A percentile compares a stretch with the other conserved stretches of the same genome.
Evolutionary conservation across 2,113 vertebrate species (phyloP).

Genomic region (Electrona antarctica): DNA sequence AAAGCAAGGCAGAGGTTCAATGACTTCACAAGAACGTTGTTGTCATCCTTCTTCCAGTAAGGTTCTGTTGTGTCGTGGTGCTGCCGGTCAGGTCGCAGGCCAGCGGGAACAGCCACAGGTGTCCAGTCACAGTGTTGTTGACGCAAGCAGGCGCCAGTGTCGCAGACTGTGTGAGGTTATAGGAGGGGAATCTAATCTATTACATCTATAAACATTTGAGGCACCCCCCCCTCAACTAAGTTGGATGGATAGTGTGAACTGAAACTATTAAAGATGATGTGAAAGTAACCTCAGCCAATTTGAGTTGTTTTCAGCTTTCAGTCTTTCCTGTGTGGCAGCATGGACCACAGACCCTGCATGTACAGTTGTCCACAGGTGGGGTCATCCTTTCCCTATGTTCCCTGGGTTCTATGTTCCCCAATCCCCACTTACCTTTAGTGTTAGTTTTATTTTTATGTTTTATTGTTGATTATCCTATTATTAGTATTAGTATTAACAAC

Average conservation of each 20-base stretch:
- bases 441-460: too few relatives aligned
- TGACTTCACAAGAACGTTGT: background rate
- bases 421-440: too few relatives aligned
- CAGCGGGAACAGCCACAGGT: slow-evolving; percentile 72
- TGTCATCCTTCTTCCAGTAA: slow-evolving; percentile 23
- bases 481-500: too few relatives aligned
- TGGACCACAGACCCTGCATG: background rate
- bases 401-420: too few relatives aligned
- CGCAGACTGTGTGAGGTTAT: slow-evolving; percentile 36
- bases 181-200: background rate
- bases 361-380: too few relatives aligned
- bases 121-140: slow-evolving; percentile 54
- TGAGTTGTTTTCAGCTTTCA: background rate
- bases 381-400: too few relatives aligned
- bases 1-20: slow-evolving; percentile 40
- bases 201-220: slow-evolving; percentile 20
- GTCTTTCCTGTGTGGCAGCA: slow-evolving; percentile 12
- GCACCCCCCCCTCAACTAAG: background rate
- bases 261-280: slow-evolving; percentile 18
- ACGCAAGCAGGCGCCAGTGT: slow-evolving; percentile 37
- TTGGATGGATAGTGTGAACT: background rate
- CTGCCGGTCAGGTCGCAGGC: slow-evolving; percentile 14
- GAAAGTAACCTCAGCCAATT: background rate
- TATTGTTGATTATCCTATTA: too few relatives aligned
- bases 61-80: slow-evolving; percentile 3